Evolutionary conservation across 2,888 invertebrate species (phyloP).

Genomic region (Latrodectus elegans): DNA sequence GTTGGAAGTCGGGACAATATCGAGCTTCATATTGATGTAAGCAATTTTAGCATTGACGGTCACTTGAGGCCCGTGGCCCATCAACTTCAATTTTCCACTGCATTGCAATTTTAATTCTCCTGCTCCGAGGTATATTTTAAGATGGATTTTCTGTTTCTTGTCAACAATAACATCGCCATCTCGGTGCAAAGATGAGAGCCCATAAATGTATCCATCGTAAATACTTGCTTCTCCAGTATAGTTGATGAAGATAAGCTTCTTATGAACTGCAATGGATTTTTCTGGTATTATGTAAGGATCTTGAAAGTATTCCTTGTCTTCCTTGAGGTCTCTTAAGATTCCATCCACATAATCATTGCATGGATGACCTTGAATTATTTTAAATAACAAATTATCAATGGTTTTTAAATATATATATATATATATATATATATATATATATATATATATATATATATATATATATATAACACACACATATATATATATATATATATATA

Average conservation of each 20-base stretch:
- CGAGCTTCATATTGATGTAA: constrained; percentile 54
- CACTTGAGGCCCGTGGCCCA: constrained; percentile 58
- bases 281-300: constrained; percentile 55
- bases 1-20: constrained; percentile 38
- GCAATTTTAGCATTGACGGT: constrained; percentile 41
- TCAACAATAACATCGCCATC: constrained; percentile 58
- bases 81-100: constrained; percentile 58
- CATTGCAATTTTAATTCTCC: constrained; percentile 60
- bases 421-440: too few relatives aligned
- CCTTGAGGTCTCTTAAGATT: constrained; percentile 43
- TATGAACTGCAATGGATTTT: constrained; percentile 41
- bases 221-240: constrained; percentile 63
- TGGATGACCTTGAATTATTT: constrained; percentile 1
- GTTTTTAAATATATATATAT: too few relatives aligned
- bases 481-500: too few relatives aligned
- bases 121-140: constrained; percentile 61
- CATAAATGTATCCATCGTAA: constrained; percentile 48
- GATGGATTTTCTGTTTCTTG: constrained; percentile 39
- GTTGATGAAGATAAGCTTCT: constrained; percentile 47
- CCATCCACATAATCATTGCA: constrained; percentile 61
- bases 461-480: too few relatives aligned
- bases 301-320: constrained; percentile 50
- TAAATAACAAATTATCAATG: background rate
- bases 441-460: too few relatives aligned
- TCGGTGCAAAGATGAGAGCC: constrained; percentile 50